These are phyloP conservation scores for Siniperca undulata DNA, from an alignment of 2,797 vertebrate genomes.

Conservation along the genomic window DNA sequence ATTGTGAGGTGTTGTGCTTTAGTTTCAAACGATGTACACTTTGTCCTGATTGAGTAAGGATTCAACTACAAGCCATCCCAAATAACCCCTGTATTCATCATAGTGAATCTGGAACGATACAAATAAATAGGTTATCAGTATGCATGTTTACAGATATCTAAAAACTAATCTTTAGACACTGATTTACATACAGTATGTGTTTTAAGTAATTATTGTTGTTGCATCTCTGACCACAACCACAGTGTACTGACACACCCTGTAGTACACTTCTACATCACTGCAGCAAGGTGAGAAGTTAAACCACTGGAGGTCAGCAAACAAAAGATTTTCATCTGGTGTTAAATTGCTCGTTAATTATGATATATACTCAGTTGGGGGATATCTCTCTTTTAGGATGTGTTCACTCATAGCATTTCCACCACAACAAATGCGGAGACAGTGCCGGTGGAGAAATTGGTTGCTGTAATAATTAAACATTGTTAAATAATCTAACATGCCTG, in stretches of 20 bases:
- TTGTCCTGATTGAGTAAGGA: neutral
- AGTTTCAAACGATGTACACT: neutral
- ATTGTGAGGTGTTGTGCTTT: neutral
- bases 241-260: neutral
- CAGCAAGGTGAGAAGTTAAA: constrained; percentile 1
- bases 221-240: neutral
- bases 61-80: neutral
- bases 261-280: neutral
- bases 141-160: neutral
- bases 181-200: neutral
- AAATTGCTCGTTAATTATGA: constrained; percentile 1
- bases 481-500: constrained; percentile 44
- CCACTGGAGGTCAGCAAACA: neutral
- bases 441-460: constrained; percentile 8
- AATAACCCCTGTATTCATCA: neutral
- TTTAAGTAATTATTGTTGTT: neutral
- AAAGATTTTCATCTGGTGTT: neutral
- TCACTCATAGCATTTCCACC: neutral
- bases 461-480: constrained; percentile 44
- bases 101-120: neutral
- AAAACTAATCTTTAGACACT: neutral
- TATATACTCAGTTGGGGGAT: neutral
- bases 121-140: neutral
- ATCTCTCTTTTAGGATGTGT: neutral
- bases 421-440: neutral